These are phyloP conservation scores for Perdita meconis DNA, from an alignment of 2,888 invertebrate species.

Conservation along the genomic window DNA sequence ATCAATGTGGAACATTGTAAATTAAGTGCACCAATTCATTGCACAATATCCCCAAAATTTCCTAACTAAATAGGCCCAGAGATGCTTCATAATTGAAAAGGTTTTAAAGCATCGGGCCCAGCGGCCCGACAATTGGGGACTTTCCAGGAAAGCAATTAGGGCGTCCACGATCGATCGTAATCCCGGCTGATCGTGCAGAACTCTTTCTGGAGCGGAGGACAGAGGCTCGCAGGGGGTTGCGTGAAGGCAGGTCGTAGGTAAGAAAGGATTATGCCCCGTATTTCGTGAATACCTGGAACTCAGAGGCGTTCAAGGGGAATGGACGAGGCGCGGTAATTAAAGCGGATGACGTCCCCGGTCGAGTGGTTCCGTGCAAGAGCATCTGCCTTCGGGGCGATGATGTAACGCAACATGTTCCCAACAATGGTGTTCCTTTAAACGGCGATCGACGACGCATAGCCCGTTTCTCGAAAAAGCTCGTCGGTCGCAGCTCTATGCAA, in stretches of 20 bases:
- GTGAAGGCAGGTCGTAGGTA: constrained; percentile 2
- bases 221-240: neutral
- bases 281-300: constrained; percentile 21
- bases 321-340: constrained; percentile 43
- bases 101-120: neutral
- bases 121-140: neutral
- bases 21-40: too few relatives aligned
- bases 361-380: constrained; percentile 38
- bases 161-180: neutral
- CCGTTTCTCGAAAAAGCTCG: constrained; percentile 50
- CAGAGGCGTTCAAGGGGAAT: constrained; percentile 9
- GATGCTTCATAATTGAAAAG: too few relatives aligned
- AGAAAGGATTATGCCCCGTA: constrained; percentile 24
- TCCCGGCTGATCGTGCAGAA: constrained; percentile 11
- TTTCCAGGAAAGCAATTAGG: constrained; percentile 13
- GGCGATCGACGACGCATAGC: constrained; percentile 54
- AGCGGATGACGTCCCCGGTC: constrained; percentile 37
- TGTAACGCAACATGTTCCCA: constrained; percentile 37
- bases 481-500: constrained; percentile 73
- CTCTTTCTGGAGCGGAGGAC: neutral
- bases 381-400: constrained; percentile 52
- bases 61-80: too few relatives aligned
- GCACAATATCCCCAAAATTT: too few relatives aligned
- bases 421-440: constrained; percentile 54
- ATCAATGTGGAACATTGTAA: too few relatives aligned